Evolutionary conservation across 2,113 vertebrate genomes (phyloP).

Genomic region (Larimichthys crocea): DNA sequence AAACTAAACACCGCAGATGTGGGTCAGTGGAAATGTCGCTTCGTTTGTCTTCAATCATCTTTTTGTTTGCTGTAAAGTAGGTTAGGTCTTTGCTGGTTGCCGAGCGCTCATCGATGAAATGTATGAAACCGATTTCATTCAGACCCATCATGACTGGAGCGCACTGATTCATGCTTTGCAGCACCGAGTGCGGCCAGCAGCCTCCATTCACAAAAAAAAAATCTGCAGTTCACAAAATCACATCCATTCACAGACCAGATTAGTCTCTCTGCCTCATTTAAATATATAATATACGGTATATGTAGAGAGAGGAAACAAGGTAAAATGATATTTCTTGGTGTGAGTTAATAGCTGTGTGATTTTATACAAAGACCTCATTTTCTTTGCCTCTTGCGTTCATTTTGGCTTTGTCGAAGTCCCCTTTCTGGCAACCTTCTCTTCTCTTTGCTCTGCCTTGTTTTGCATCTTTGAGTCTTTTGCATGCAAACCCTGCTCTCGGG

Average conservation of each 20-base stretch:
- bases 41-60: conserved; percentile 21
- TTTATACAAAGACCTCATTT: conserved; percentile 7
- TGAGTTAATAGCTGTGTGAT: background rate
- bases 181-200: conserved; percentile 54
- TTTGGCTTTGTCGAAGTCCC: conserved; percentile 30
- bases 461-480: conserved; percentile 77
- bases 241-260: conserved; percentile 58
- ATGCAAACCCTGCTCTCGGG: conserved; percentile 72
- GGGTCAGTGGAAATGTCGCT: conserved; percentile 29
- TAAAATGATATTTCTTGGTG: background rate
- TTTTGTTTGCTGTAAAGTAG: conserved; percentile 27
- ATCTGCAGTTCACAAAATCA: conserved; percentile 54
- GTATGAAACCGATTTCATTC: conserved; percentile 49
- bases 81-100: conserved; percentile 12
- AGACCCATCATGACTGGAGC: conserved; percentile 58
- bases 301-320: no score
- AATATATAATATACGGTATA: no score
- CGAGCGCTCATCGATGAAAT: conserved; percentile 40
- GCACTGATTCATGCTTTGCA: conserved; percentile 68
- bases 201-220: conserved; percentile 69
- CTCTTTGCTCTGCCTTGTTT: conserved; percentile 67
- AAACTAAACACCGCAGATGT: background rate
- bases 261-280: background rate
- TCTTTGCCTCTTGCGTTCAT: conserved; percentile 24
- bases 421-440: conserved; percentile 49